These are phyloP conservation scores for Nixonia krombeini DNA, from an alignment of 1,140 invertebrate species.

Conservation along the genomic window DNA sequence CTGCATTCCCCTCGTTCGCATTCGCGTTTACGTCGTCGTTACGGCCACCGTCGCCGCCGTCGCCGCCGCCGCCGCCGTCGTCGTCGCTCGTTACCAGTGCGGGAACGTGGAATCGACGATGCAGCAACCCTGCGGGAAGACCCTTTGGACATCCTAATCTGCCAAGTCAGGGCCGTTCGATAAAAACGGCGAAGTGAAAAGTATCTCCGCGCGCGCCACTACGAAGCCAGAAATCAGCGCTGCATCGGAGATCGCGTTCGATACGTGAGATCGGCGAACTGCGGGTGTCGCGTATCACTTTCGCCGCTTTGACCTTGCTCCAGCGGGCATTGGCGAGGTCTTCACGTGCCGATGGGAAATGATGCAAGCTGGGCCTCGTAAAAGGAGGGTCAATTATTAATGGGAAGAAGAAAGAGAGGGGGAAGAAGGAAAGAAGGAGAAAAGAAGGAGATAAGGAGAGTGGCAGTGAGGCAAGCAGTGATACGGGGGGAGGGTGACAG, in stretches of 20 bases:
- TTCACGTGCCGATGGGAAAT: too few species aligned
- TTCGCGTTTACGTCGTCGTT: background rate
- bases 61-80: background rate
- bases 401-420: background rate
- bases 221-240: background rate
- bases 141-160: slow-evolving; percentile 3
- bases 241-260: too few species aligned
- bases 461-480: slow-evolving; percentile 2
- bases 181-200: background rate
- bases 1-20: too few species aligned
- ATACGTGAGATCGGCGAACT: too few species aligned
- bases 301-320: too few species aligned
- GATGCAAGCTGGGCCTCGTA: too few species aligned
- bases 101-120: background rate
- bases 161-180: background rate
- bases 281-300: too few species aligned
- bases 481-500: background rate
- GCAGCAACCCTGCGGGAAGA: slow-evolving; percentile 1
- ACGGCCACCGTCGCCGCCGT: too few species aligned
- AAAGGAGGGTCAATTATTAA: background rate
- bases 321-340: too few species aligned
- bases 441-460: background rate
- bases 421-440: background rate
- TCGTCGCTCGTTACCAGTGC: background rate
- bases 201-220: too few species aligned